These are phyloP conservation scores for Sturmia bella DNA, from an alignment of 2,888 invertebrate genomes.

Conservation along the genomic window DNA sequence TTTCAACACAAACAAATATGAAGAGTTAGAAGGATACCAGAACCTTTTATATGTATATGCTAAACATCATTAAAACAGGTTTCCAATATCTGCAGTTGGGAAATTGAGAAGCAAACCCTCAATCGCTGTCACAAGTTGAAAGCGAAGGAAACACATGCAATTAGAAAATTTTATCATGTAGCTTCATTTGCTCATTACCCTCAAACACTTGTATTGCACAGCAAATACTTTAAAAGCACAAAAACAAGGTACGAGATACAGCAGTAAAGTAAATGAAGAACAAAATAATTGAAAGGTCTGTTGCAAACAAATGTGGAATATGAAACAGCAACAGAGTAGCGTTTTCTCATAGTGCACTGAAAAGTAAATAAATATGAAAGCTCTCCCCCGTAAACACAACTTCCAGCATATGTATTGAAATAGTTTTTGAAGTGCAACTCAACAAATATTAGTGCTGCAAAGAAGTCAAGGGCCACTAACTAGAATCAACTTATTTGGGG, in stretches of 20 bases:
- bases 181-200: constrained; percentile 28
- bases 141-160: not conserved
- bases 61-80: constrained; percentile 15
- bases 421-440: constrained; percentile 11
- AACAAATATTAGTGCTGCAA: constrained; percentile 53
- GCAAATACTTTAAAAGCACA: constrained; percentile 11
- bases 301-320: constrained; percentile 27
- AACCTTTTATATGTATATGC: constrained; percentile 31
- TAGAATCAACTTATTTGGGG: constrained; percentile 19
- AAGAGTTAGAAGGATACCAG: not conserved
- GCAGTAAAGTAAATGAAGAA: not conserved
- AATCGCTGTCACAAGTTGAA: not conserved
- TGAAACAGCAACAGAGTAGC: constrained; percentile 35
- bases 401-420: constrained; percentile 25
- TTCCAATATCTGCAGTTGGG: not conserved
- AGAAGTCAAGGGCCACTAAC: constrained; percentile 15
- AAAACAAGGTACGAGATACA: not conserved
- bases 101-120: not conserved
- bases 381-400: not conserved
- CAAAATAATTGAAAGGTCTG: not conserved
- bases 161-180: constrained; percentile 47
- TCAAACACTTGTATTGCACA: constrained; percentile 21
- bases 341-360: constrained; percentile 26
- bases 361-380: not conserved
- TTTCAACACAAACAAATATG: too few relatives aligned